Base-by-base conservation (phyloP, 2,113 vertebrate species). In the Manacus vitellinus region DNA sequence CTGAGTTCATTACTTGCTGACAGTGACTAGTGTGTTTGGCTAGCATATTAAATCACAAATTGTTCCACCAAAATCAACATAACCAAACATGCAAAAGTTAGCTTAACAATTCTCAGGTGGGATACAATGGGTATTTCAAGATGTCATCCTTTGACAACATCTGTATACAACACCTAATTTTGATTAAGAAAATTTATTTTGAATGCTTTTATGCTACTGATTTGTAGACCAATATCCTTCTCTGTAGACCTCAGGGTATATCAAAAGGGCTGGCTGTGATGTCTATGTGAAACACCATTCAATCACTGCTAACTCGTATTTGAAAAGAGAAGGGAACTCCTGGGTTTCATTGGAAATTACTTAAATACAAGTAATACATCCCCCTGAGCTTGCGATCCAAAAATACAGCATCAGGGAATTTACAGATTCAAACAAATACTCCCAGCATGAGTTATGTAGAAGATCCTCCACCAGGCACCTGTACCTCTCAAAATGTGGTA, bases 1-100 rank as follows among this genome's bases (percentile, higher is more conserved):
- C 21, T 47, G 72, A 95, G 80, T 88, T 77, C 35, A 92, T 96
- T 92, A 96, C 85, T 44, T 91, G 28, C 66, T 88, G 90, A 92
- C 54, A 92, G 44, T 84, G 93, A 95, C 95, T 65, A 70, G 70
- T 61, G 75, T 37, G 92, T 75, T 83, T 73, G 77, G 90, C 33
- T 88, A 94, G 39, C 74, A 56, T 52, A 55, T 76, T 68, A 76
- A 80, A 47, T 35, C 71, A 91, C 23, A 67, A 78, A 81, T 15
- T 62, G 33, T 37, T 51, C 33, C 49, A 82, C 41, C 89, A 79
- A 85, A 95, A 86, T 66, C 66, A 91, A 70, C 31, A 39, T 16
- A 79, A 82, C 18, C 31, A 85, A 94, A 81, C 18, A 44, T 2
- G 11, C 21, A 58, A 52, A 94, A 88, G 49, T 66, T 93, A 71